Conservation (phyloP, 2,113 vertebrate species). For the Tragelaphus imberbis region DNA sequence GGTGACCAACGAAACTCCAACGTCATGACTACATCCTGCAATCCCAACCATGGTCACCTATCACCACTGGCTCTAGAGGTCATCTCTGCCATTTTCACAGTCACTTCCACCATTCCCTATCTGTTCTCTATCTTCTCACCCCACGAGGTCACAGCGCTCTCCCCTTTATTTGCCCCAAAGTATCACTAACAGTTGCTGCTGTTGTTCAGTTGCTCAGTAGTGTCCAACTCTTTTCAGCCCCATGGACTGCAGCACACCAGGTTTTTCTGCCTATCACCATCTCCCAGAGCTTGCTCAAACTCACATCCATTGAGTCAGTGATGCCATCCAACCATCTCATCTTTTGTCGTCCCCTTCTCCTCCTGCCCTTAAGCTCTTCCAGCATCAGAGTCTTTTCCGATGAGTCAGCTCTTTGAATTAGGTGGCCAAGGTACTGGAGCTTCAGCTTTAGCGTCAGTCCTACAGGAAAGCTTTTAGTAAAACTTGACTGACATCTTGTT, state of each 20-base stretch:
- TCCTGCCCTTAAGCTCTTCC: not conserved
- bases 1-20: accelerated
- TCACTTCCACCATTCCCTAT: not conserved
- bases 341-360: not conserved
- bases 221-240: not conserved
- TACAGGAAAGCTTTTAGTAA: not conserved
- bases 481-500: not conserved
- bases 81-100: not conserved
- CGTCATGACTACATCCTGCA: accelerated
- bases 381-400: not conserved
- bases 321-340: not conserved
- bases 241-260: not conserved
- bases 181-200: not conserved
- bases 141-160: not conserved
- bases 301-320: not conserved
- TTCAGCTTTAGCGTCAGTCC: not conserved
- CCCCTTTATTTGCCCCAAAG: not conserved
- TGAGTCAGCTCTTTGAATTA: not conserved
- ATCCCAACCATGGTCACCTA: not conserved
- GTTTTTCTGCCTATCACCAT: not conserved
- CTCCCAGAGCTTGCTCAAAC: not conserved
- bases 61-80: not conserved
- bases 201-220: not conserved
- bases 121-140: not conserved
- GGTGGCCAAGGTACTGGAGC: not conserved